Evolutionary conservation across 2,888 invertebrate species (phyloP).

Genomic region (Campaea margaritaria): DNA sequence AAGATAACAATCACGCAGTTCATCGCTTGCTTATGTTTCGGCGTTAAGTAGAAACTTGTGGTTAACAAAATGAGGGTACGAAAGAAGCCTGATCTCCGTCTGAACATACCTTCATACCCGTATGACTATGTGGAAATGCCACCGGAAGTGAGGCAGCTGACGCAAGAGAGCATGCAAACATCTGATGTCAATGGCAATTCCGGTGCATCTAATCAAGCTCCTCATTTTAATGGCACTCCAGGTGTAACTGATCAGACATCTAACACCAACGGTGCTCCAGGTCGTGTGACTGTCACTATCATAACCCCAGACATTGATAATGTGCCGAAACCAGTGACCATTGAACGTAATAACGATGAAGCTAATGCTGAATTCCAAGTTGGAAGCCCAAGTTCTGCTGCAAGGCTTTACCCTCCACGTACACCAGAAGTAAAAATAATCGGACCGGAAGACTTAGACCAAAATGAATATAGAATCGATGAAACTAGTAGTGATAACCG

Average conservation of each 20-base stretch:
- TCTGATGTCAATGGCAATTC: constrained; percentile 13
- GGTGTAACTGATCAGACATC: background rate
- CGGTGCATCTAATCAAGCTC: background rate
- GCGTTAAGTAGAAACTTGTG: background rate
- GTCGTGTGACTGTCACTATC: background rate
- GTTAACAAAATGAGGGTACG: constrained; percentile 60
- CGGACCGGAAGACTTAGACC: constrained; percentile 51
- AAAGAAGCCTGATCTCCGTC: constrained; percentile 72
- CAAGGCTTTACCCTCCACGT: constrained; percentile 37
- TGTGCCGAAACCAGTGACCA: background rate
- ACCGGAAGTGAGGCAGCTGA: constrained; percentile 55
- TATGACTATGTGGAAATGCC: constrained; percentile 79
- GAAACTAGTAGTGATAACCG: background rate
- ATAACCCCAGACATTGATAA: background rate
- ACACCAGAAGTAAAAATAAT: constrained; percentile 73
- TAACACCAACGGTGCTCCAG: background rate
- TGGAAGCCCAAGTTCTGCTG: constrained; percentile 24
- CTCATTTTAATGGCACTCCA: background rate
- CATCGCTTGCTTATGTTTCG: background rate
- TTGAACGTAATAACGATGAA: background rate
- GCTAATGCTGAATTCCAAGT: background rate
- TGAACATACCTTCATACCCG: constrained; percentile 70
- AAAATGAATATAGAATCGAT: constrained; percentile 5
- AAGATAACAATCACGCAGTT: background rate
- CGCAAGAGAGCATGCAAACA: constrained; percentile 50